A percentile compares a stretch with the other conserved stretches of the same genome.
Conservation (phyloP, 37 sponge, comb jelly and placozoan species). For the Theonella swinhoei region DNA sequence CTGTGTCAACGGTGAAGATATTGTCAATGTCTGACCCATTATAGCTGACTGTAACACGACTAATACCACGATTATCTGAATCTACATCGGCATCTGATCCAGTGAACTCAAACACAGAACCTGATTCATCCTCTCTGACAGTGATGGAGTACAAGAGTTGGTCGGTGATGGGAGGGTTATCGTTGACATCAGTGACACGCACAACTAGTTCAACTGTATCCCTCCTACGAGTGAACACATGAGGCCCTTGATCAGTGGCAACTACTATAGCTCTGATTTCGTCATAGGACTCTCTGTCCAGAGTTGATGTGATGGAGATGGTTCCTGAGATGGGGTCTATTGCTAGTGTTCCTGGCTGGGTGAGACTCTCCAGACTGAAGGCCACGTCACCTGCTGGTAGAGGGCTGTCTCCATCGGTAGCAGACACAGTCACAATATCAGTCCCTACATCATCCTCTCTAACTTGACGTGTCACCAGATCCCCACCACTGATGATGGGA, state of each 20-base stretch:
- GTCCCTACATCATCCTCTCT: background rate
- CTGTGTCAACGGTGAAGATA: background rate
- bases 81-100: conserved; percentile 52
- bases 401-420: conserved; percentile 52
- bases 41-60: conserved; percentile 12
- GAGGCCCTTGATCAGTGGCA: conserved; percentile 76
- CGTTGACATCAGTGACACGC: conserved; percentile 60
- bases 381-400: conserved; percentile 50
- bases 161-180: conserved; percentile 64
- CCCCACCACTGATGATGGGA: conserved; percentile 25
- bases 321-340: conserved; percentile 59
- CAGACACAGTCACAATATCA: conserved; percentile 18
- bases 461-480: background rate
- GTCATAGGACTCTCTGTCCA: conserved; percentile 59
- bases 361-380: conserved; percentile 29
- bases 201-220: conserved; percentile 35
- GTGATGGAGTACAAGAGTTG: conserved; percentile 23
- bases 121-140: conserved; percentile 27
- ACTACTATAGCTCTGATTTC: conserved; percentile 27
- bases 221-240: conserved; percentile 42
- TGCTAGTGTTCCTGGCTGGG: conserved; percentile 25
- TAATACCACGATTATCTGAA: conserved; percentile 4
- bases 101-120: conserved; percentile 20
- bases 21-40: conserved; percentile 9
- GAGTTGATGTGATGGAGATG: conserved; percentile 20